phyloP scores from a whole-genome alignment of 2,113 vertebrate genomes.

The Ascaphus truei region DNA sequence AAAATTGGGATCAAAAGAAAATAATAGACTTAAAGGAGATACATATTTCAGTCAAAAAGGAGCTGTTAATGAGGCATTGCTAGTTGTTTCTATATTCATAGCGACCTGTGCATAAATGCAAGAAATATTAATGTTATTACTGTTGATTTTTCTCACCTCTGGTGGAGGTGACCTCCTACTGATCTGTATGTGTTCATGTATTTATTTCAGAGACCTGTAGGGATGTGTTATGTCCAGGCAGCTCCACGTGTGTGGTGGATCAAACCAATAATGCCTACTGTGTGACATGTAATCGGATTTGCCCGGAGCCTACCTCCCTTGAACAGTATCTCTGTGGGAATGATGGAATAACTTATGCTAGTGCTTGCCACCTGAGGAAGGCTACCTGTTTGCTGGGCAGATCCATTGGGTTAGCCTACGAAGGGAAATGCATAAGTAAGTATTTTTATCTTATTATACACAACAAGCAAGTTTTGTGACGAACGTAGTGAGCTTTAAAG shows the following conservation, averaged over 20 bases:
- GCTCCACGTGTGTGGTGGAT: constrained; percentile 93
- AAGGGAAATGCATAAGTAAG: constrained; percentile 97
- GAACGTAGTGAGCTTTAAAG: no score
- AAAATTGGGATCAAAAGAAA: no score
- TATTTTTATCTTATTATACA: no score
- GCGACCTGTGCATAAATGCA: no score
- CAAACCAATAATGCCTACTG: constrained; percentile 97
- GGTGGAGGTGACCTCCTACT: constrained; percentile 8
- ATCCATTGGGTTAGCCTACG: constrained; percentile 94
- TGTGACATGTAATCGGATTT: constrained; percentile 94
- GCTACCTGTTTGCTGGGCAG: constrained; percentile 92
- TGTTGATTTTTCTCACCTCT: no score
- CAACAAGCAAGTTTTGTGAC: no score
- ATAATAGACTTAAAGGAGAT: no score
- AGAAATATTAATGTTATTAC: no score
- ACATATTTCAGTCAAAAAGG: no score
- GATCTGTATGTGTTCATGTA: constrained; percentile 10
- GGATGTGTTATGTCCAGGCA: constrained; percentile 91
- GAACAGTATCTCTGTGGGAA: constrained; percentile 97
- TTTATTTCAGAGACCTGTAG: constrained; percentile 85
- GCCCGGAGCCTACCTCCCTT: constrained; percentile 86
- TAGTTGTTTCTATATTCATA: no score
- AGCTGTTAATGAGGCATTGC: no score
- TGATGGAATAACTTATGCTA: constrained; percentile 91
- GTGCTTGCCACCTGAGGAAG: constrained; percentile 92